These are phyloP conservation scores for Psylliodes chrysocephalus DNA, from an alignment of 2,888 invertebrate genomes.

Conservation along the genomic window DNA sequence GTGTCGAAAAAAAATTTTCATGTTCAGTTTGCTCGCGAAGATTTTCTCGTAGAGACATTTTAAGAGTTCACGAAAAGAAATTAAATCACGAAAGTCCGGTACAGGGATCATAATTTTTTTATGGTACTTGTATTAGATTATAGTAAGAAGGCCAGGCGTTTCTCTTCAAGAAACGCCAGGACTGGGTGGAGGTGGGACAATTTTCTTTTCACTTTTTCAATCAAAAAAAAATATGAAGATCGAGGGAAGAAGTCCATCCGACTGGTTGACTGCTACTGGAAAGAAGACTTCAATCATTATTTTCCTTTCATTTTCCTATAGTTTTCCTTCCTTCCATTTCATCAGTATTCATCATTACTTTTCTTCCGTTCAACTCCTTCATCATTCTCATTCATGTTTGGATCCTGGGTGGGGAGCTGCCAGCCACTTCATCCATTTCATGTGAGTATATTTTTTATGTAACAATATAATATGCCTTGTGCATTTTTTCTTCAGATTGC, in stretches of 20 bases:
- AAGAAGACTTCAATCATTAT: neutral
- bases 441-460: constrained; percentile 14
- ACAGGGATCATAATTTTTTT: constrained; percentile 31
- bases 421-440: neutral
- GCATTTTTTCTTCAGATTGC: too few relatives aligned
- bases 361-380: too few relatives aligned
- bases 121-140: constrained; percentile 19
- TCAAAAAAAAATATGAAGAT: neutral
- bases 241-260: too few relatives aligned
- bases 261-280: neutral
- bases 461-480: too few relatives aligned
- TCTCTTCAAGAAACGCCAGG: constrained; percentile 50
- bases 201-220: neutral
- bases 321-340: neutral
- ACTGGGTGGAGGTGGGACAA: constrained; percentile 60
- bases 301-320: neutral
- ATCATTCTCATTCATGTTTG: neutral
- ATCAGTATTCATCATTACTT: too few relatives aligned
- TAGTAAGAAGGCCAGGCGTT: constrained; percentile 57
- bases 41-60: constrained; percentile 56
- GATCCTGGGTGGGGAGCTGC: neutral
- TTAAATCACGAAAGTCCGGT: constrained; percentile 46
- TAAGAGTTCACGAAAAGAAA: constrained; percentile 58
- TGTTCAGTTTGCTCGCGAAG: constrained; percentile 64
- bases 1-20: constrained; percentile 63